A percentile compares a stretch with the other conserved stretches of the same genome.
Conservation (phyloP, 2,888 invertebrate species). For the Epirrhoe alternata region DNA sequence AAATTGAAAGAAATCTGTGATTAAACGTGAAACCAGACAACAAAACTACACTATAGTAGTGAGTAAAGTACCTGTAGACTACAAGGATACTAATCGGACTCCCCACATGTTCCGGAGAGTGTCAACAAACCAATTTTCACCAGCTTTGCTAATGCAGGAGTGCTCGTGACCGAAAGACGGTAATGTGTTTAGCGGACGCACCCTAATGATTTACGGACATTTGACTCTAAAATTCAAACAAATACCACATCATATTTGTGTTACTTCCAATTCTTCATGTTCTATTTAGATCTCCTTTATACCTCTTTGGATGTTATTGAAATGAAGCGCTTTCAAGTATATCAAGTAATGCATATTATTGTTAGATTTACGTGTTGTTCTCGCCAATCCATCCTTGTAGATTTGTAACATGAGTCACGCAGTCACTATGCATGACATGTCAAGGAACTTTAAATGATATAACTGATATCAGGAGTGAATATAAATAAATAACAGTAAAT, state of each 20-base stretch:
- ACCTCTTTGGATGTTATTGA: background rate
- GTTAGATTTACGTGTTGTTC: background rate
- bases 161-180: constrained; percentile 40
- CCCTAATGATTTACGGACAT: constrained; percentile 30
- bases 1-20: too few relatives aligned
- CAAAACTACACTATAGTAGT: too few relatives aligned
- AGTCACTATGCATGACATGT: constrained; percentile 6
- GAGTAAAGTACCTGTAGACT: background rate
- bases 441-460: constrained; percentile 17
- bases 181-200: constrained; percentile 40
- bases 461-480: constrained; percentile 6
- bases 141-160: constrained; percentile 35
- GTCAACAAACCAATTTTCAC: constrained; percentile 42
- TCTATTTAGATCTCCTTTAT: background rate
- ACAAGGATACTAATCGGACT: background rate
- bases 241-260: too few relatives aligned
- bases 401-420: constrained; percentile 4
- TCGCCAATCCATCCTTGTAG: background rate
- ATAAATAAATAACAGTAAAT: background rate
- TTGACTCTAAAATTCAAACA: background rate
- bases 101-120: constrained; percentile 15
- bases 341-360: background rate
- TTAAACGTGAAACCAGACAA: too few relatives aligned
- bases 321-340: background rate
- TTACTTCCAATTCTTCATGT: too few relatives aligned